Percentiles rank a stretch among this genome's conserved stretches.
Evolutionary conservation across 2,797 vertebrate genomes (phyloP).

Genomic region (Parauchenoglanis ngamensis): DNA sequence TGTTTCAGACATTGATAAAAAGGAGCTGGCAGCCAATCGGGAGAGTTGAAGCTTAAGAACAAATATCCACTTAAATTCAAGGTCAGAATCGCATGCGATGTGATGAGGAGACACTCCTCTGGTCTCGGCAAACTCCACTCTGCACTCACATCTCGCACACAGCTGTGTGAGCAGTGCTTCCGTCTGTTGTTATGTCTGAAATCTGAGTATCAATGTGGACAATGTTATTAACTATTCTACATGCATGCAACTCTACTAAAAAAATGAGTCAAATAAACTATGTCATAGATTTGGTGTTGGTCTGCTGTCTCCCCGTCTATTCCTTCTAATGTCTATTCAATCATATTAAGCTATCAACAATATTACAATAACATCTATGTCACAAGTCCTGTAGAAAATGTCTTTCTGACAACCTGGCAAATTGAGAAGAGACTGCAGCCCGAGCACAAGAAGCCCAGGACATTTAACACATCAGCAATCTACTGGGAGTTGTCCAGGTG

Average conservation of each 20-base stretch:
- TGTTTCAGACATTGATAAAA: not conserved
- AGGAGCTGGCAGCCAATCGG: not conserved
- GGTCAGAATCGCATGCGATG: too few relatives aligned
- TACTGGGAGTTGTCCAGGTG: constrained; percentile 54
- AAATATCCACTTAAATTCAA: not conserved
- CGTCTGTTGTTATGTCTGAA: too few relatives aligned
- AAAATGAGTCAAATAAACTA: too few relatives aligned
- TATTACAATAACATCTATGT: constrained; percentile 53
- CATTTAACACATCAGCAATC: constrained; percentile 59
- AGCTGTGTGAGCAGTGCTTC: not conserved
- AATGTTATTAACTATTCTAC: not conserved
- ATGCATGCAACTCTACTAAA: not conserved
- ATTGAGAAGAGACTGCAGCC: constrained; percentile 44
- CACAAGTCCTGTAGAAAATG: constrained; percentile 37
- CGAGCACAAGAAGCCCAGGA: constrained; percentile 48
- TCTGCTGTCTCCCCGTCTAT: not conserved
- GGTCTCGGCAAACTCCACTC: not conserved
- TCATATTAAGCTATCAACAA: constrained; percentile 43
- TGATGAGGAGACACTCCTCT: not conserved
- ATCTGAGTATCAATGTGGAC: not conserved
- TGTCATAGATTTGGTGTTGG: not conserved
- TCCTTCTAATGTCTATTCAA: constrained; percentile 6
- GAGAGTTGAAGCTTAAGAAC: not conserved
- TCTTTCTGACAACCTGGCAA: constrained; percentile 45
- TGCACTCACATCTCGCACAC: not conserved